phyloP scores from a whole-genome alignment of 2,888 invertebrate species.

The Pachliopta kotzebuea region DNA sequence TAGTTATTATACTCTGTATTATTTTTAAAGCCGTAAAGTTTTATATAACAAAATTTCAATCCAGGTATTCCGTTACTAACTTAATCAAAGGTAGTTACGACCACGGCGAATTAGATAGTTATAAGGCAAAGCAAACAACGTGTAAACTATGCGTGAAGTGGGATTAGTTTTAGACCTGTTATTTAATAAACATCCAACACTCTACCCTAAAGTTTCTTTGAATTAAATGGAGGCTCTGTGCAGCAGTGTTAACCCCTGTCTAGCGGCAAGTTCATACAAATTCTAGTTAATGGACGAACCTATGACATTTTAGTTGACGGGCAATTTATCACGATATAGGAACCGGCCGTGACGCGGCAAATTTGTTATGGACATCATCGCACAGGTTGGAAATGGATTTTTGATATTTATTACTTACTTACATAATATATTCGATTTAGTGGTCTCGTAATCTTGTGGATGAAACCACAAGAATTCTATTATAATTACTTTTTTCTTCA shows the following conservation, averaged over 20 bases:
- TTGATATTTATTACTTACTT: slow-evolving; percentile 33
- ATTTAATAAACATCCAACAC: slow-evolving; percentile 55
- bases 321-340: slow-evolving; percentile 61
- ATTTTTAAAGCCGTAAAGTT: no score
- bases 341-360: slow-evolving; percentile 41
- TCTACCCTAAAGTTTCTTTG: slow-evolving; percentile 57
- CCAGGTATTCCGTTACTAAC: background rate
- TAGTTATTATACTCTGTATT: no score
- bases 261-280: slow-evolving; percentile 57
- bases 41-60: background rate
- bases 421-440: slow-evolving; percentile 17
- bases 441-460: background rate
- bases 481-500: background rate
- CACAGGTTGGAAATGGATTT: slow-evolving; percentile 29
- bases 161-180: slow-evolving; percentile 43
- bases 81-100: slow-evolving; percentile 11
- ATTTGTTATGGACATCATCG: slow-evolving; percentile 27
- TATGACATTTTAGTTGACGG: slow-evolving; percentile 41
- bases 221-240: slow-evolving; percentile 51
- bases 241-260: slow-evolving; percentile 50
- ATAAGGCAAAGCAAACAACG: slow-evolving; percentile 18
- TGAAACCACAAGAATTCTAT: background rate
- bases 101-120: slow-evolving; percentile 20
- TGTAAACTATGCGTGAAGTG: slow-evolving; percentile 44
- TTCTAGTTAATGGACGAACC: slow-evolving; percentile 58